Conservation (phyloP, 2,797 vertebrate species). For the Rhabdomys pumilio region DNA sequence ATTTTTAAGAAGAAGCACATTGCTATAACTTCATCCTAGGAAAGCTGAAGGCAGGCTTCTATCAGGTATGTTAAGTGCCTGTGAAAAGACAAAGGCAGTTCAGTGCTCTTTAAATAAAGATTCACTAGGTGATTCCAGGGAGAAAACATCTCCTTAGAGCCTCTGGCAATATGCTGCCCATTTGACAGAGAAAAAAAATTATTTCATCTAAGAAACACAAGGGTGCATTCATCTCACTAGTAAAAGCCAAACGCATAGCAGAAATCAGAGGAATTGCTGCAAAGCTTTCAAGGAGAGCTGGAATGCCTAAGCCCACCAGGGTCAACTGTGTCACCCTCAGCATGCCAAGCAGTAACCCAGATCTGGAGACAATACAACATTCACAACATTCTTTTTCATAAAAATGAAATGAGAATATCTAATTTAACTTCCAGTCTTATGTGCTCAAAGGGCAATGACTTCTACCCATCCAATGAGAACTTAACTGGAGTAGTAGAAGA, state of each 20-base stretch:
- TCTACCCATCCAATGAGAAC: constrained; percentile 17
- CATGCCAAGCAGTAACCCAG: constrained; percentile 49
- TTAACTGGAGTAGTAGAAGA: constrained; percentile 27
- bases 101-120: background rate
- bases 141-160: constrained; percentile 33
- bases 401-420: constrained; percentile 73
- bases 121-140: background rate
- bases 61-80: background rate
- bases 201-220: constrained; percentile 70
- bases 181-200: constrained; percentile 53
- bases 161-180: background rate
- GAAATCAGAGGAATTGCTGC: constrained; percentile 56
- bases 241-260: constrained; percentile 35
- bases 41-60: background rate
- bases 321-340: constrained; percentile 60
- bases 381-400: constrained; percentile 55
- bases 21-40: background rate
- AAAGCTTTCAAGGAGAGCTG: constrained; percentile 53
- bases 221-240: constrained; percentile 52
- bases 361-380: constrained; percentile 64
- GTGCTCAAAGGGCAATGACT: constrained; percentile 47
- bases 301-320: constrained; percentile 66
- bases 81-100: background rate
- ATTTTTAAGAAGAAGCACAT: background rate
- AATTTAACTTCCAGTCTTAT: constrained; percentile 14